Conservation (phyloP, 2,888 invertebrate species). For the Epinotia nisella region DNA sequence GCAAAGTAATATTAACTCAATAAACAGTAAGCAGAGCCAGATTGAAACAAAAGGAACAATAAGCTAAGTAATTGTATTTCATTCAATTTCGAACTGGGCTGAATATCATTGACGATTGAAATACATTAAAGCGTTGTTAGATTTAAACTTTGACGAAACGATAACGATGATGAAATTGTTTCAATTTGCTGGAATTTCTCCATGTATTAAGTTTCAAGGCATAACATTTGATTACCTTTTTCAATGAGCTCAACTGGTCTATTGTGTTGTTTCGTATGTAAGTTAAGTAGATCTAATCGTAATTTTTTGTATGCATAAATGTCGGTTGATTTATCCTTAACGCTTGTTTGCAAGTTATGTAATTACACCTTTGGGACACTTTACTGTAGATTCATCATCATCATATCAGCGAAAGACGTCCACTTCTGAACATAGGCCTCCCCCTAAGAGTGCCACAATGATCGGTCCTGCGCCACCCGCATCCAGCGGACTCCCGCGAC, state of each 20-base stretch:
- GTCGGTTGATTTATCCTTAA: no score
- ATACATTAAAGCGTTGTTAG: slow-evolving; percentile 28
- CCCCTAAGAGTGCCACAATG: no score
- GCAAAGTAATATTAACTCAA: neutral
- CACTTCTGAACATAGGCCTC: no score
- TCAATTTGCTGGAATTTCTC: neutral
- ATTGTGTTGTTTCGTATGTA: no score
- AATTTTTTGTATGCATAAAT: no score
- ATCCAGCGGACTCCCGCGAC: no score
- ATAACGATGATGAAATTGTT: slow-evolving; percentile 1
- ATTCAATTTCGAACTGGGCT: slow-evolving; percentile 12
- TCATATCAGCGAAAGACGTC: no score
- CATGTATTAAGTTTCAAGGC: neutral
- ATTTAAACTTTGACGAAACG: neutral
- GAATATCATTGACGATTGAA: slow-evolving; percentile 17
- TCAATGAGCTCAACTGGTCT: neutral
- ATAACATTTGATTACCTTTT: neutral
- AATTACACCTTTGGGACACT: no score
- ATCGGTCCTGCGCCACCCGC: no score
- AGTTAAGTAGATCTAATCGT: no score
- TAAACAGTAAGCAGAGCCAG: neutral
- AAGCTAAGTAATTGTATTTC: slow-evolving; percentile 18
- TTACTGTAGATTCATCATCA: no score
- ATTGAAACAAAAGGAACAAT: neutral
- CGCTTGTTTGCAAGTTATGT: no score